Evolutionary conservation across 1,140 invertebrate species (phyloP), one percentile per base, ranked within the genome.

Genomic region (Apocrypta bakeri): DNA sequence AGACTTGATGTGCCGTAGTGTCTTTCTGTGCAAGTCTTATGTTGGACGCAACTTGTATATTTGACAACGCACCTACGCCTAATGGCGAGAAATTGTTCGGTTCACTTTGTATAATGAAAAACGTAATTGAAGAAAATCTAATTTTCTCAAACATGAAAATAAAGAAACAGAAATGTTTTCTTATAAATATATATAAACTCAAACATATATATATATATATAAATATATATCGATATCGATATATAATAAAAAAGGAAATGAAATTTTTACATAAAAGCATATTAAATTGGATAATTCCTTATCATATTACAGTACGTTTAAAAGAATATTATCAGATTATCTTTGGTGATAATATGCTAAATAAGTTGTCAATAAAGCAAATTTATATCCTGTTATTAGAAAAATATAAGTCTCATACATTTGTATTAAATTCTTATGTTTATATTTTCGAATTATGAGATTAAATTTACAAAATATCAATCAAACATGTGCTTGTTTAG

Each of bases 21-120:
- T 83, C 72, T 83, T 83, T 83, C 61, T 83, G 77, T 80, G 77
- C 78, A 83, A 83, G 71, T 83, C 63, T 83, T 75, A 75, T 83
- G 61, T 80, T 69, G 78, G 31, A 83, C 72, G 77, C 68, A 79
- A 77, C 76, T 83, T 83, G 75, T 79, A 83, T 73, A 83, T 83
- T 83, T 83, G 61, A 83, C 56, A 61, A 82, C 33, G 71, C 12
- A 83, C 25, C 40, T 61, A 66, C 27, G 69, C 76, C 69, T 71
- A 72, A 64, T 48, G 64, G 63, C 72, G 73, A 21, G 40, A 75
- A 74, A 83, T 80, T 25, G 63, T 79, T 83, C 21, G 63, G 76
- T 83, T 83, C 77, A 79, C 69, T 79, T 83, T 79, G 82, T 83
- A 79, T 83, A 83, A 83, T 79, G 71, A 25, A 79, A 79, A 78